Evolutionary conservation across 2,797 vertebrate species (phyloP), one percentile per base, ranked within the genome.

Genomic region (Psittacula echo): DNA sequence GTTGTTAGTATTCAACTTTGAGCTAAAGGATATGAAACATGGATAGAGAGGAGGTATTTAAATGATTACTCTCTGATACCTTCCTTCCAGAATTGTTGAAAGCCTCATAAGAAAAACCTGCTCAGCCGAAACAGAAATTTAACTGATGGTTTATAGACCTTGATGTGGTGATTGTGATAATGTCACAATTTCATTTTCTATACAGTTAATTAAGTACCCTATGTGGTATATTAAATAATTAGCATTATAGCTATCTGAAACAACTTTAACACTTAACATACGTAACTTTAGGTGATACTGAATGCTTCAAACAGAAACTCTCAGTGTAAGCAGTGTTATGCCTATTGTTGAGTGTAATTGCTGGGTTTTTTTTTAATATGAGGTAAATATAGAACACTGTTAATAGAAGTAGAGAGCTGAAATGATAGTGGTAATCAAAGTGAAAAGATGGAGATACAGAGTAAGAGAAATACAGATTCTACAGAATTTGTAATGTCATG

Each of bases 241-340:
- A 12, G 16, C 26, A 29, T 34, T 68, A 3, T 7, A 27, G 37
- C 37, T 58, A 5, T 53, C 51, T 27, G 65, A 58, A 67, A 48
- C 65, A 44, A 16, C 12, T 73, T 32, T 32, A 27, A 34, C 11
- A 1, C 10, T n/a, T 50, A 3, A 3, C 0, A 0, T 26, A 5
- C 2, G 1, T n/a, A 34, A 42, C 32, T 47, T 22, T 1, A 42
- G 39, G 41, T 48, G 26, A 7, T 15, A 13, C 5, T 5, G 23
- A 67, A 44, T 21, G 45, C 17, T 27, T 68, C 60, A 32, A 29
- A 44, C 17, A 30, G 47, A 47, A 76, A 18, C 7, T 8, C 9
- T 20, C 19, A 2, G 26, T 58, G 3, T 19, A 18, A 24, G 51
- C 16, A 65, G 13, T 11, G 21, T 7, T 67, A 6, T 3, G 21